Base-by-base conservation (phyloP, 1,140 invertebrate genomes). In the Hylyphantes graminicola region DNA sequence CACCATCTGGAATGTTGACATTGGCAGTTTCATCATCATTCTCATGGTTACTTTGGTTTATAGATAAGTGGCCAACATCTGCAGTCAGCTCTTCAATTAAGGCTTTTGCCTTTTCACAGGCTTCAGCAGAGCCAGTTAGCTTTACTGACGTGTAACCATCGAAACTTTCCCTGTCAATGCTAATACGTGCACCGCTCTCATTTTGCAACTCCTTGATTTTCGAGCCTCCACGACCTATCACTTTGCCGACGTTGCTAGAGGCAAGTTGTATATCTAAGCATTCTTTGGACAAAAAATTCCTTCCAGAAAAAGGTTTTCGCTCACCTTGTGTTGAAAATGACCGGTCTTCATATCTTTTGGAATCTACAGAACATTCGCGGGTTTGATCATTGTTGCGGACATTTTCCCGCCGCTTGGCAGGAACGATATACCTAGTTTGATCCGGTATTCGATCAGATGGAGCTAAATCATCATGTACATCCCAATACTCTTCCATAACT, bases 191-290 rank as follows among this genome's bases (percentile, higher is more conserved):
- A 59, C 96, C 95, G 80, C 95, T 97, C 79, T 96, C 94, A 90
- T 97, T 95, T 70, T 96, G 92, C 87, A 98, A 95, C 91, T 98
- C 96, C 90, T 96, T 96, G 87, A 97, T 97, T 91, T 97, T 97
- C 78, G 95, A 96, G 82, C 96, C 97, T 86, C 96, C 96, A 90
- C 97, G 97, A 87, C 97, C 97, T 55, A 83, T 83, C 73, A 92
- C 82, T 87, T 87, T 90, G 6, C 91, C 91, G 61, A 91, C 86
- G 86, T 89, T 88, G 6, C 53, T 75, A 3, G 70, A 74, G 48
- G 64, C 80, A 48, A 83, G 65, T 55, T 65, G n/a, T 5, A 83
- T 74, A 48, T 74, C 59, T 13, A 61, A 59, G 3, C 19, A 64
- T 15, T 83, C 80, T 65, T 74, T n/a, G 10, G 35, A 35, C 35